These are phyloP conservation scores for Scaptomyza parva DNA, from an alignment of 2,888 invertebrate genomes.

Conservation along the genomic window DNA sequence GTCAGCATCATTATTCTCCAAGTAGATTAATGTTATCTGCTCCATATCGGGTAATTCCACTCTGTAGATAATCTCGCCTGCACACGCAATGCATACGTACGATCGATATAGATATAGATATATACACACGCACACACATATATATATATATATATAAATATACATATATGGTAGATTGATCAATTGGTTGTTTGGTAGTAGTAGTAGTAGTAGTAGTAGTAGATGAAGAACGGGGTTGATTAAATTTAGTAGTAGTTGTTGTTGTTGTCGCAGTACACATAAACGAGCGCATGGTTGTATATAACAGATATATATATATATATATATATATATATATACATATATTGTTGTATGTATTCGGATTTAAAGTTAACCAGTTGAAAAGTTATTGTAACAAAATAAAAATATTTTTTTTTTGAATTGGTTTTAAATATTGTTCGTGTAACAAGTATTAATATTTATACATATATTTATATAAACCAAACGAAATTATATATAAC, in stretches of 20 bases:
- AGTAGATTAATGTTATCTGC: slow-evolving; percentile 96
- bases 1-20: slow-evolving; percentile 90
- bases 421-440: not conserved
- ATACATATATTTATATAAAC: slow-evolving; percentile 29
- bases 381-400: slow-evolving; percentile 33
- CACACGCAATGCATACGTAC: slow-evolving; percentile 75
- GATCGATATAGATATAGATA: slow-evolving; percentile 25
- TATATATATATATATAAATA: slow-evolving; percentile 22
- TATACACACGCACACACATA: slow-evolving; percentile 28
- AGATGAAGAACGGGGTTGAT: slow-evolving; percentile 53
- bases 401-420: slow-evolving; percentile 3
- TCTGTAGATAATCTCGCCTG: slow-evolving; percentile 96
- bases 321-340: slow-evolving; percentile 24
- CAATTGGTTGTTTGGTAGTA: slow-evolving; percentile 53
- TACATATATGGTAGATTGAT: slow-evolving; percentile 30
- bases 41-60: slow-evolving; percentile 97
- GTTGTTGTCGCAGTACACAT: slow-evolving; percentile 62
- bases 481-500: slow-evolving; percentile 37
- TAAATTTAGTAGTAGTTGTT: slow-evolving; percentile 65
- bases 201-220: slow-evolving; percentile 65
- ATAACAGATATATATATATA: slow-evolving; percentile 39
- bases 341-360: slow-evolving; percentile 36
- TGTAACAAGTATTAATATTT: not conserved
- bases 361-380: slow-evolving; percentile 44
- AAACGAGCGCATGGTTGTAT: slow-evolving; percentile 48